These are phyloP conservation scores for Aselliscus stoliczkanus DNA, from an alignment of 2,797 vertebrate genomes.

Conservation along the genomic window DNA sequence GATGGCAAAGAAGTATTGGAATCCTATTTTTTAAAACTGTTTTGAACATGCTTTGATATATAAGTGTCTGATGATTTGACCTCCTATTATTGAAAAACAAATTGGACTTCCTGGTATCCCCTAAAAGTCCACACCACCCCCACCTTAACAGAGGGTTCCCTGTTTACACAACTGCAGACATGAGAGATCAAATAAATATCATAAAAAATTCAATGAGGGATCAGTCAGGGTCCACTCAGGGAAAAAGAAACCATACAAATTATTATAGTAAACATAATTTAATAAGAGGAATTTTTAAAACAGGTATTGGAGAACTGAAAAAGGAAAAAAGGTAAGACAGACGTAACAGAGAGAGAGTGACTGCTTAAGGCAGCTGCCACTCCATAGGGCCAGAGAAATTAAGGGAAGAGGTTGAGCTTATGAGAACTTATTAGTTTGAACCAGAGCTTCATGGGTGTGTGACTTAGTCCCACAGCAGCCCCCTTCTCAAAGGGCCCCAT, in stretches of 20 bases:
- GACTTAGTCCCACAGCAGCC: neutral
- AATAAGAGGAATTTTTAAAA: neutral
- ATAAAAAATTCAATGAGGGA: neutral
- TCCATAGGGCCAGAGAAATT: neutral
- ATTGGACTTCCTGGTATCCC: neutral
- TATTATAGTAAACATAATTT: neutral
- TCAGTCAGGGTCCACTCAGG: neutral
- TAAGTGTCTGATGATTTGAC: neutral
- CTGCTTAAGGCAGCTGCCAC: neutral
- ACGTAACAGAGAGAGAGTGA: neutral
- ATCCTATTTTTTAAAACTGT: neutral
- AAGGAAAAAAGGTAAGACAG: neutral
- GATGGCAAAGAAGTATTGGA: neutral
- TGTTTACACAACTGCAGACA: neutral
- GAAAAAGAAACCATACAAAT: neutral
- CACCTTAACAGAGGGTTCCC: neutral
- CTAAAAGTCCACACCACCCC: neutral
- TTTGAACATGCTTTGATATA: neutral
- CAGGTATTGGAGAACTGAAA: neutral
- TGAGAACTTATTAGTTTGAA: neutral
- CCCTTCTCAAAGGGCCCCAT: rapidly evolving
- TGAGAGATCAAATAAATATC: neutral
- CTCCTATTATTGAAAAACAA: neutral
- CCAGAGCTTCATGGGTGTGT: rapidly evolving
- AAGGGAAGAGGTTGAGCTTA: no score